These are phyloP conservation scores for Sepioteuthis lessoniana DNA, from an alignment of 2,888 invertebrate genomes.

Conservation along the genomic window DNA sequence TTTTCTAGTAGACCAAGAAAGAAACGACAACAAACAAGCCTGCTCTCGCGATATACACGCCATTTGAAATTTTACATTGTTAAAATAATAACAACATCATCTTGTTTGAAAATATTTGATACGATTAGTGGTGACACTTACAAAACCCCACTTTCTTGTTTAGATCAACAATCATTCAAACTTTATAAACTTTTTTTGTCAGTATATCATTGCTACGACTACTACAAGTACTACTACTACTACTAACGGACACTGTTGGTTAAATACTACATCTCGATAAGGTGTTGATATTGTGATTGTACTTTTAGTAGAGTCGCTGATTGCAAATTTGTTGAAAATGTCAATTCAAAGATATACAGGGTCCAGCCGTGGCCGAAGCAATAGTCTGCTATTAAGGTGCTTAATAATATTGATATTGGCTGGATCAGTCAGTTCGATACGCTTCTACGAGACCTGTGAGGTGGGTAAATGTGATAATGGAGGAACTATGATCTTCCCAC, in stretches of 20 bases:
- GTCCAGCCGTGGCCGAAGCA: background rate
- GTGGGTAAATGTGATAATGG: conserved; percentile 12
- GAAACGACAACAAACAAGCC: background rate
- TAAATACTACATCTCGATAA: background rate
- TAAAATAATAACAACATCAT: too few relatives aligned
- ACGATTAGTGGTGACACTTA: background rate
- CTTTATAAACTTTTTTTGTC: too few relatives aligned
- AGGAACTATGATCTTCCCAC: conserved; percentile 12
- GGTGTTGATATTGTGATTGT: background rate
- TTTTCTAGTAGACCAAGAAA: background rate
- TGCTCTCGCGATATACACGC: background rate
- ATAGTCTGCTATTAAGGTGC: background rate
- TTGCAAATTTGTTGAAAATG: background rate
- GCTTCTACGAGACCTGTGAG: conserved; percentile 36
- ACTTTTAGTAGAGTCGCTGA: background rate
- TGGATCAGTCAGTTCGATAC: background rate
- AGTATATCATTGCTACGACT: background rate
- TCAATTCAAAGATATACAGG: background rate
- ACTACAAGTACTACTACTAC: background rate
- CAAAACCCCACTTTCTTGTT: background rate
- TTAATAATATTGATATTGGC: background rate
- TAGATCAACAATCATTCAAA: background rate
- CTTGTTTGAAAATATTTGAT: too few relatives aligned
- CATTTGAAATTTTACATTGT: background rate
- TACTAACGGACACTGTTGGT: background rate